Evolutionary conservation across 2,888 invertebrate species (phyloP), one percentile per base, ranked within the genome.

Genomic region (Nezara viridula): DNA sequence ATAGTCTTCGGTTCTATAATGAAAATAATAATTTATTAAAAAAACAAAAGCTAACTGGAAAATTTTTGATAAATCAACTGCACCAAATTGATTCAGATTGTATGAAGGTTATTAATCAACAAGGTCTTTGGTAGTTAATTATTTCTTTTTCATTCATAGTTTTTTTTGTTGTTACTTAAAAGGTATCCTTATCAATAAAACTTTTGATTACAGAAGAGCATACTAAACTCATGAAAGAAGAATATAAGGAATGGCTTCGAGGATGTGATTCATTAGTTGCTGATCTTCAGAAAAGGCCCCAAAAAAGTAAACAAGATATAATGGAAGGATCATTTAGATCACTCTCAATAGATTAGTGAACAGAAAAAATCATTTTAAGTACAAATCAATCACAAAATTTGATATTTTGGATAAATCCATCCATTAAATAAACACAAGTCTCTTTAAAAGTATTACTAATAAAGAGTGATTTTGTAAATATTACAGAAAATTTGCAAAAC

Each of bases 171-270:
- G 27, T 14, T 2, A 27, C 60, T 37, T n/a, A n/a, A n/a, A 73
- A 73, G 27, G 7, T 19, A 73, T 16, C 6, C 19, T 73, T 37
- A 4, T 73, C 6, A 19, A 73, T 73, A 27, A 37, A 73, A 44
- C 2, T 19, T 89, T 49, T 87, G 47, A 47, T 90, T 91, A 37
- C 90, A 91, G 91, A 94, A 90, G 94, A 94, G 91, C 94, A 95
- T 87, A 93, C 94, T 12, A 93, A 93, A 90, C 93, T 94, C 37
- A 93, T 95, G 93, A 94, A 94, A 90, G 93, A 93, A 19, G 94
- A 94, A 90, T 95, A 95, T 91, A 93, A 93, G 85, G 94, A 94
- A 27, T 96, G 95, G 95, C 91, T 95, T 91, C 93, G 94, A 81
- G 95, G 95, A 91, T 93, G 85, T 94, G 0, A 95, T 94, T 90